These are phyloP conservation scores for Varanus salvator DNA, from an alignment of 2,113 vertebrate genomes.

Conservation along the genomic window DNA sequence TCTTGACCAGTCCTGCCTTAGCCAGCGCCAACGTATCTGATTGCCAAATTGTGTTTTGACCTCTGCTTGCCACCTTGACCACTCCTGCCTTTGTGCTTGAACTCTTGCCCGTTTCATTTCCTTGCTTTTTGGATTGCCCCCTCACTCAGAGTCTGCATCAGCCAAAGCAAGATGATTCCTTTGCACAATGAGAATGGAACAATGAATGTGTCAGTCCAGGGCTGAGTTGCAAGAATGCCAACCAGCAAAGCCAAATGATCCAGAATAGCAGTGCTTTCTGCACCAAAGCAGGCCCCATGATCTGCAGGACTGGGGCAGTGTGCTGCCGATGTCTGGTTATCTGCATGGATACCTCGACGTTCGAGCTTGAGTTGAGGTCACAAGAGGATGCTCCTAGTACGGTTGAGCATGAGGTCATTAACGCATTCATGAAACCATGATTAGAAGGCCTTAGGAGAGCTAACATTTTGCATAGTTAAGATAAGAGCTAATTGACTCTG, in stretches of 20 bases:
- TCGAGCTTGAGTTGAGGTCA: not conserved
- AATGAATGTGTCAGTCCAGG: not conserved
- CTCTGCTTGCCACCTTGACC: no score
- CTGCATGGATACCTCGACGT: not conserved
- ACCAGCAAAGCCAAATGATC: not conserved
- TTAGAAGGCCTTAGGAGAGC: not conserved
- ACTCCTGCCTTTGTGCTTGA: no score
- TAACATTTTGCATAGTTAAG: not conserved
- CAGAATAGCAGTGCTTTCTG: not conserved
- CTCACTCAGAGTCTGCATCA: no score
- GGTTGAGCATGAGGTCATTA: not conserved
- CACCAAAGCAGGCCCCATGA: not conserved
- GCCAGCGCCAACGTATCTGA: no score
- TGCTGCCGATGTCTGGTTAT: not conserved
- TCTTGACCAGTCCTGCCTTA: no score
- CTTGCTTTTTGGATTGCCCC: no score
- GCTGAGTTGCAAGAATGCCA: not conserved
- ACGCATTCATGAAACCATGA: not conserved
- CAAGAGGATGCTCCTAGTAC: not conserved
- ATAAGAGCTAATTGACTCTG: conserved; percentile 5
- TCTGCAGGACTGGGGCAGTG: no score
- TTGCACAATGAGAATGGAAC: not conserved
- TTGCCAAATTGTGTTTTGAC: no score
- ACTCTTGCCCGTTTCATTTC: no score
- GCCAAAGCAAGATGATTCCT: no score